Evolutionary conservation across 2,888 invertebrate genomes (phyloP), one percentile per base, ranked within the genome.

Genomic region (Tiphia femorata): DNA sequence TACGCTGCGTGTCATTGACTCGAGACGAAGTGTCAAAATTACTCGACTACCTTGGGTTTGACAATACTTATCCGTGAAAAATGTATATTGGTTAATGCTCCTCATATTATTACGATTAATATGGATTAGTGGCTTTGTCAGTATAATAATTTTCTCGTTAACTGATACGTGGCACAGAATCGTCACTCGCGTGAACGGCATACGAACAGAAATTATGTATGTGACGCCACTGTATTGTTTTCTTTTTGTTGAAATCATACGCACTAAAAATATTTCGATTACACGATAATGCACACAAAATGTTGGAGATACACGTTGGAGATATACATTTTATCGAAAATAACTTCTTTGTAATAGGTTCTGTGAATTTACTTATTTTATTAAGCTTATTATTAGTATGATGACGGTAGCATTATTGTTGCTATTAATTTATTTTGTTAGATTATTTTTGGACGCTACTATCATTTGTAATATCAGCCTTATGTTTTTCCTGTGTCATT

Each of bases 1-100:
- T 55, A 60, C 37, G n/a, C 44, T 42, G 64, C 7, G 62, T 76
- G 76, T 76, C 73, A 76, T 76, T 76, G 76, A 76, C 75, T 72
- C 58, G 52, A 55, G 59, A 55, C 64, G 38, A 72, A 76, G 70
- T 71, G 73, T 76, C 70, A 76, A 71, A 70, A 73, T 68, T 54
- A 40, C 30, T 44, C 49, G 21, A 46, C 47, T 27, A n/a, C 35
- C 48, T 43, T 23, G 27, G 35, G 43, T 41, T 33, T 37, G 35
- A 8, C 17, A 37, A 51, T 37, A 49, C 27, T 35, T 29, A 29
- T 30, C 48, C 33, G 17, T 25, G 27, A 29, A 14, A 25, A 25
- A 35, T 35, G 42, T 5, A 20, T n/a, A 21, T 19, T 7, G n/a
- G n/a, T n/a, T n/a, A n/a, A n/a, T n/a, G n/a, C n/a, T n/a, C n/a